Base-by-base conservation (phyloP, 2,113 vertebrate species). In the Petaurus breviceps region DNA sequence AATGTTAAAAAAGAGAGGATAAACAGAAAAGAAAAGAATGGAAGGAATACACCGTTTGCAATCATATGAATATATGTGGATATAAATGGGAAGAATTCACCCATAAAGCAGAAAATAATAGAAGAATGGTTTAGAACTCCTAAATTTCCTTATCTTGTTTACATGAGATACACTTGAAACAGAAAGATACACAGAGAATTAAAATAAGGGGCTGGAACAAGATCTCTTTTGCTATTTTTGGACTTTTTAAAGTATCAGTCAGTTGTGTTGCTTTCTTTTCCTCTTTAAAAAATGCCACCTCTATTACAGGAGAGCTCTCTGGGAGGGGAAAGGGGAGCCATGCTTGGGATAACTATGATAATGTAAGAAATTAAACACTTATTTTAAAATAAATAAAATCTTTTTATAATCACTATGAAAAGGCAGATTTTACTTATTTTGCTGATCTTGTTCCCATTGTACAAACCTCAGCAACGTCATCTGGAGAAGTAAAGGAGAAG, bases 401-500 rank as follows among this genome's bases (percentile, higher is more conserved):
- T 49, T 49, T 49, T 49, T 49, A n/a, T 49, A 49, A 49, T n/a
- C 7, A 84, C 19, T 23, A 22, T 84, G 43, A 84, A 84, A 84
- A 84, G 68, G n/a, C 19, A 43, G 23, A 94, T 37, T 3, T 4
- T 51, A 84, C 84, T 50, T 61, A 54, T 95, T 92, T 92, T 68
- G 93, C 5, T 95, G 6, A 90, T 91, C 91, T 94, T 49, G 3
- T 61, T 91, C 1, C 50, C 61, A 54, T 53, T 89, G 89, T 68
- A 96, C 0, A 84, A 96, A 99, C 99, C 99, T 99, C 99, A 43
- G 99, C 99, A 16, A 99, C 97, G 97, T 99, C 99, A 37, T 99
- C 99, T 0, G 99, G 98, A 94, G 99, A 99, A 91, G 99, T 99
- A 97, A 99, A 98, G 93, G 99, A 99, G 98, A 99, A 99, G 97